Evolutionary conservation across 2,113 vertebrate species (phyloP), one percentile per base, ranked within the genome.

Genomic region (Leptodactylus fuscus): DNA sequence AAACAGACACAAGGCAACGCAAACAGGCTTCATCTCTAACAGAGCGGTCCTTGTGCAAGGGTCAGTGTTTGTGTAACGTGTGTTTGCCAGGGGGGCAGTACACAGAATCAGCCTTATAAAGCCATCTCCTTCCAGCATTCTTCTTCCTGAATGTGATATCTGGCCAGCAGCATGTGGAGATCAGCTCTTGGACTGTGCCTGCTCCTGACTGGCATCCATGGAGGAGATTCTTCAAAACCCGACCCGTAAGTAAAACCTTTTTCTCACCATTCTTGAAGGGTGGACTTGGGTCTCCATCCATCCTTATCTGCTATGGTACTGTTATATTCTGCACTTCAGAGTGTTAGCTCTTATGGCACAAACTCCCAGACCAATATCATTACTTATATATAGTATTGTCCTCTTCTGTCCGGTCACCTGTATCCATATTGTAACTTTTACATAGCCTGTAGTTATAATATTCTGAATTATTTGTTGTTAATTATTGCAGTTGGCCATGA

Each of bases 81-180:
- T 55, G 69, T 58, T 41, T 73, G 81, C 46, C 29, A 53, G 65
- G 32, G 73, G 81, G 81, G 81, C 65, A 38, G 81, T 73, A 44
- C 81, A 73, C 81, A 58, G 69, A 20, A 49, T 18, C 34, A 3
- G 69, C 69, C 32, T 73, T 83, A 83, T 83, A 83, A 83, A 83
- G 67, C 48, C 69, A 18, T 74, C 60, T 81, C 78, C 44, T n/a
- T 60, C 49, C 69, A 58, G 32, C 34, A 44, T 58, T 83, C 69
- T 16, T 83, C 34, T 7, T 83, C n/a, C 49, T 73, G 49, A 70
- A 38, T 55, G 49, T 71, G 49, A 58, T 48, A 73, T 51, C 81
- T 51, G 34, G 36, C 49, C 49, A 55, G 77, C 67, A 83, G 46
- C n/a, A 85, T 85, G 83, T 70, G 75, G 83, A 85, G 46, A 49